Conservation (phyloP, 2,797 vertebrate genomes). For the Scomberomorus guttatus region DNA sequence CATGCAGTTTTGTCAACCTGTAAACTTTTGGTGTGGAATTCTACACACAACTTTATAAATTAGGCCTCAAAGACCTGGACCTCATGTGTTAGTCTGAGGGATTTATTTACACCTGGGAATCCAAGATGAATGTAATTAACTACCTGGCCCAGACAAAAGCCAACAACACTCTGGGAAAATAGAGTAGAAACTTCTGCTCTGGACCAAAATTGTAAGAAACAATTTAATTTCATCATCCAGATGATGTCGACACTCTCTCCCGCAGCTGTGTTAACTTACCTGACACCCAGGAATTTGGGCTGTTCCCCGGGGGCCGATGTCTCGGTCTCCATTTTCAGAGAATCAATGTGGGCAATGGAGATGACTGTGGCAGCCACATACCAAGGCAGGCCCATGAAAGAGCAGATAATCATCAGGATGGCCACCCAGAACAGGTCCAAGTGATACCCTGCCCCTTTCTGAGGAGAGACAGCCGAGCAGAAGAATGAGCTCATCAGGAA, state of each 20-base stretch:
- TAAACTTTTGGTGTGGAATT: not conserved
- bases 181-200: not conserved
- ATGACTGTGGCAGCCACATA: constrained; percentile 98
- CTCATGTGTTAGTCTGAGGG: not conserved
- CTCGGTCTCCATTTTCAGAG: constrained; percentile 98
- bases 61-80: no score
- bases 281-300: constrained; percentile 97
- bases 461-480: constrained; percentile 25
- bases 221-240: not conserved
- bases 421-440: constrained; percentile 98
- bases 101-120: not conserved
- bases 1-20: not conserved
- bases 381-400: constrained; percentile 98
- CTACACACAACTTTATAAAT: not conserved
- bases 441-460: constrained; percentile 99
- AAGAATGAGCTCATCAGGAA: not conserved
- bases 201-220: not conserved
- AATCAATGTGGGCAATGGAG: constrained; percentile 98
- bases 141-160: not conserved
- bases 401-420: constrained; percentile 93
- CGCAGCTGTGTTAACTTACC: constrained; percentile 79
- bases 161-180: not conserved
- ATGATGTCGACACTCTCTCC: not conserved
- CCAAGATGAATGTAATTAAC: constrained; percentile 3
- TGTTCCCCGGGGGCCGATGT: constrained; percentile 97